phyloP scores from a whole-genome alignment of 1,140 invertebrate genomes.

The Varroa destructor region DNA sequence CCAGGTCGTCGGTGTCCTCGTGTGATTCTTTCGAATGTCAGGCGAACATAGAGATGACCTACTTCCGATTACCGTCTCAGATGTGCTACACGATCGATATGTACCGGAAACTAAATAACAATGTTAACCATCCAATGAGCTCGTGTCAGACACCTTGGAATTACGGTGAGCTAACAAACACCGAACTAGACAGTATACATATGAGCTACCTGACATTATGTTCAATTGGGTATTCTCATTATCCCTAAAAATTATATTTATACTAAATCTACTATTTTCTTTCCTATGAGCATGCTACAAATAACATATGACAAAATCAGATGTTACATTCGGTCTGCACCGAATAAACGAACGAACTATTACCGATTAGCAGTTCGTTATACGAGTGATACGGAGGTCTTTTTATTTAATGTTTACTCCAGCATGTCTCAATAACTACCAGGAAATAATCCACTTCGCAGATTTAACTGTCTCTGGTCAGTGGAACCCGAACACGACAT shows the following conservation, averaged over 20 bases:
- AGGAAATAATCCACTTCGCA: not conserved
- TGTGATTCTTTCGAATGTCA: slow-evolving; percentile 13
- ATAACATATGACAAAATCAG: too few species aligned
- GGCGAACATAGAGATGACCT: slow-evolving; percentile 16
- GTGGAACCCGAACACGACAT: slow-evolving; percentile 1
- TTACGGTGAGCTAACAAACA: not conserved
- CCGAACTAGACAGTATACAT: too few species aligned
- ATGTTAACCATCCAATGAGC: not conserved
- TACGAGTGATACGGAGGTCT: too few species aligned
- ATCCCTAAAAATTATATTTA: too few species aligned
- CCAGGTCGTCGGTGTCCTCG: slow-evolving; percentile 7
- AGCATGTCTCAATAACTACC: not conserved
- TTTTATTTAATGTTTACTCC: too few species aligned
- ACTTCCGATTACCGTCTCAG: not conserved
- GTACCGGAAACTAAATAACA: not conserved
- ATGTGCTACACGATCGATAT: slow-evolving; percentile 25
- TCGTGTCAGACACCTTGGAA: slow-evolving; percentile 4
- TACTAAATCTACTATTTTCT: too few species aligned
- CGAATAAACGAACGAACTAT: too few species aligned
- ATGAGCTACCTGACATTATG: too few species aligned
- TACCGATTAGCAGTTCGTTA: too few species aligned
- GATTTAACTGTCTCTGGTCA: slow-evolving; percentile 17
- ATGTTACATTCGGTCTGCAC: too few species aligned
- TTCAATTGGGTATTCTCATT: too few species aligned
- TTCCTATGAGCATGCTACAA: too few species aligned